Evolutionary conservation across 1,140 invertebrate species (phyloP).

Genomic region (Drepana arcuata): DNA sequence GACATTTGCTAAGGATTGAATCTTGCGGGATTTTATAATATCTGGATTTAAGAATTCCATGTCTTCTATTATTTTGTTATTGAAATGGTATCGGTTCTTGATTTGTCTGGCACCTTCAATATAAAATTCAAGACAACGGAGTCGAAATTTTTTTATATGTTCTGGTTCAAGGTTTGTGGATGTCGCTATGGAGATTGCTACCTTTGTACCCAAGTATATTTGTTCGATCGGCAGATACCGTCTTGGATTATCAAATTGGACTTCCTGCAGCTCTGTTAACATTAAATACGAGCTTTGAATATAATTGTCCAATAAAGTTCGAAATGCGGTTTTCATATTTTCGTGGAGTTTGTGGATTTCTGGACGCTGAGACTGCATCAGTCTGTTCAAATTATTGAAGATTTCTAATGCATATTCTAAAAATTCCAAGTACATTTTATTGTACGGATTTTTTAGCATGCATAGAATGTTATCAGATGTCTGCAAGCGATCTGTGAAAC

Average conservation of each 20-base stretch:
- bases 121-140: background rate
- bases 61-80: background rate
- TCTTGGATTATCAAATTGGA: constrained; percentile 1
- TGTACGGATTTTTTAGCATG: background rate
- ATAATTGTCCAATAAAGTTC: constrained; percentile 1
- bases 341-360: background rate
- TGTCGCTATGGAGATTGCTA: background rate
- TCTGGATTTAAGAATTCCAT: background rate
- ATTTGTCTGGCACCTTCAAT: background rate
- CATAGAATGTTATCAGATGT: background rate
- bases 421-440: background rate
- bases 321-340: background rate
- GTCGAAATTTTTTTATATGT: background rate
- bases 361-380: constrained; percentile 1
- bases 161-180: background rate
- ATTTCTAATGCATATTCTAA: background rate
- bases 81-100: background rate
- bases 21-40: background rate
- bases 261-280: background rate
- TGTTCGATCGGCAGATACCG: background rate
- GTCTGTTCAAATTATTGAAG: background rate
- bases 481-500: background rate
- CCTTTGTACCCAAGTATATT: background rate
- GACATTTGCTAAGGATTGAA: background rate
- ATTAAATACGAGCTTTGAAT: background rate